Percentiles rank a stretch among this genome's conserved stretches.
phyloP scores from a whole-genome alignment of 35 echinoderm and acorn worm genomes.

The Chiridota heheva region DNA sequence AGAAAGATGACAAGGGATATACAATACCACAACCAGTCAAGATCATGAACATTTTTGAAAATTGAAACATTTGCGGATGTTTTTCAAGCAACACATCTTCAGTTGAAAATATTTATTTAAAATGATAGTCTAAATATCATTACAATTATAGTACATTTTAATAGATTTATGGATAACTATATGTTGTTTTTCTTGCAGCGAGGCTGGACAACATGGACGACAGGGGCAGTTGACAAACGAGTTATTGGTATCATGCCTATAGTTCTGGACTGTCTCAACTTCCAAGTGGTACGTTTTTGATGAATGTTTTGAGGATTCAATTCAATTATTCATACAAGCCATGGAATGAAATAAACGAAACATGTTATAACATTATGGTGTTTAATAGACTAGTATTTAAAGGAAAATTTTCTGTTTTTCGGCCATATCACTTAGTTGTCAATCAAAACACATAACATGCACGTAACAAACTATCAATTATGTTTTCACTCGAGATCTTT shows the following conservation, averaged over 20 bases:
- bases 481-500: too few species aligned
- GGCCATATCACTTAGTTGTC: background rate
- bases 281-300: conserved; percentile 40
- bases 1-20: background rate
- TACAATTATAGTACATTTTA: background rate
- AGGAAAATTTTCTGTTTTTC: background rate
- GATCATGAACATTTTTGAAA: background rate
- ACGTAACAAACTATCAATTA: too few species aligned
- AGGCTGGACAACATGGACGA: conserved; percentile 70
- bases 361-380: background rate
- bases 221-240: conserved; percentile 52
- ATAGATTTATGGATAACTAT: background rate
- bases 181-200: too few species aligned
- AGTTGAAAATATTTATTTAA: background rate
- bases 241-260: conserved; percentile 59
- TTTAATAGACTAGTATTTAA: background rate
- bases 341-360: too few species aligned
- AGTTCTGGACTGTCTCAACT: conserved; percentile 47
- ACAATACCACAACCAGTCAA: background rate
- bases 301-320: too few species aligned
- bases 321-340: too few species aligned
- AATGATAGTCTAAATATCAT: background rate
- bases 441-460: background rate
- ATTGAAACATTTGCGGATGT: background rate
- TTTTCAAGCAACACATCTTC: background rate